Base-by-base conservation (phyloP, 2,797 vertebrate genomes). In the Dicrostonyx torquatus region DNA sequence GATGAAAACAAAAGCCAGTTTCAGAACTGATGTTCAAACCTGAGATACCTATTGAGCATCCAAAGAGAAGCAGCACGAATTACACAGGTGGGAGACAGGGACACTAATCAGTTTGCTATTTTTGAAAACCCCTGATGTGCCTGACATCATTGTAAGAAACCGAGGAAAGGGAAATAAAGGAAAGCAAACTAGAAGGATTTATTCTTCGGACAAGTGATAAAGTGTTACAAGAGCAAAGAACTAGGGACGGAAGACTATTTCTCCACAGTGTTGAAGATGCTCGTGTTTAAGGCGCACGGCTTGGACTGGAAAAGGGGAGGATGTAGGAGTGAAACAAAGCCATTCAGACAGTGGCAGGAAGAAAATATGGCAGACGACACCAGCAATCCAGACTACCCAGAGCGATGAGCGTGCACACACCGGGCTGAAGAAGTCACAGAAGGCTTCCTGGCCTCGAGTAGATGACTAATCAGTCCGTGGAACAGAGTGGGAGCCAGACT, bases 1-100 rank as follows among this genome's bases (percentile, higher is more conserved):
- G 31, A 85, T 76, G 40, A 95, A 96, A 95, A 89, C 58, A 89
- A 85, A 58, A 43, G 34, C 12, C 62, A 94, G 80, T 94, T 95
- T 95, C 76, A 91, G 11, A 93, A n/a, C 17, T 85, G 58, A 75
- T 40, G 90, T 55, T 96, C 83, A 96, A 91, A 84, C 72, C 15
- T 78, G 64, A 96, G 75, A 82, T 83, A 40, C 45, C 62, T 60
- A 79, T 50, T 14, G 8, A 88, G 80, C 29, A 90, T 43, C 40
- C 82, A 86, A 73, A 85, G 4, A 26, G 40, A 92, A 55, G 60
- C 48, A 94, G 89, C 43, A 83, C 5, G 50, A 45, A 9, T 24
- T 55, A 68, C 40, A 31, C n/a, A 26, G n/a, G 43, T 48, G 91
- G 29, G 18, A 89, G 13, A 87, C 18, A 62, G 29, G 66, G 75